Evolutionary conservation across 2,797 vertebrate species (phyloP), one percentile per base, ranked within the genome.

Genomic region (Enteromius afrohamiltoni): DNA sequence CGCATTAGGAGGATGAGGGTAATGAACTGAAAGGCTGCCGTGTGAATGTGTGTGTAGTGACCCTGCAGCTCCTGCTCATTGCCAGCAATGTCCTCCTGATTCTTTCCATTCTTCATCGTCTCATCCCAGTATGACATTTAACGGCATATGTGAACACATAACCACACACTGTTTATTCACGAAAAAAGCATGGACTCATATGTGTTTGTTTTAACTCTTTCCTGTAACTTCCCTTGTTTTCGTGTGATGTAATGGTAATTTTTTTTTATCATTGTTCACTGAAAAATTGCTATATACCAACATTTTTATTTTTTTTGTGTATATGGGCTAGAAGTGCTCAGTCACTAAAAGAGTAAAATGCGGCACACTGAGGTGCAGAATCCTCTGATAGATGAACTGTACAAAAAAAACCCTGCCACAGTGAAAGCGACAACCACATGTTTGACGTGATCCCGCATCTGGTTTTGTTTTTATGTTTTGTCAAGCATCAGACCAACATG

Each of bases 1-100:
- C 90, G 85, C 93, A 94, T 95, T 95, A 94, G 91, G 87, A 91
- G 90, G 92, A 92, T 94, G 93, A 94, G 92, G 93, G 92, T 95
- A 95, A 95, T 95, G 94, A 94, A 92, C 91, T 94, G 92, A 91
- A 90, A 93, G 92, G 92, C 90, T 89, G 89, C 91, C 91, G 88
- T 89, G 89, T 92, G 93, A 91, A 89, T 79, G 80, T 60, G 78
- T 73, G 29, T 60, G 31, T 84, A 92, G 92, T 92, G 92, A 94
- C 93, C 93, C 93, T 91, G 91, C 91, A 92, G 92, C 93, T 95
- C 91, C 89, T 89, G 89, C 91, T 92, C 92, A 92, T 94, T 93
- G 92, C 88, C 91, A 89, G 88, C 90, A 90, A 94, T 93, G 93
- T 94, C 91, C 93, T 93, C 92, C 93, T 94, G 92, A 94, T 94